Percentiles rank a stretch among this genome's conserved stretches.
Conservation (phyloP, 1,140 invertebrate genomes). For the Macrotrachela quadricornifera region DNA sequence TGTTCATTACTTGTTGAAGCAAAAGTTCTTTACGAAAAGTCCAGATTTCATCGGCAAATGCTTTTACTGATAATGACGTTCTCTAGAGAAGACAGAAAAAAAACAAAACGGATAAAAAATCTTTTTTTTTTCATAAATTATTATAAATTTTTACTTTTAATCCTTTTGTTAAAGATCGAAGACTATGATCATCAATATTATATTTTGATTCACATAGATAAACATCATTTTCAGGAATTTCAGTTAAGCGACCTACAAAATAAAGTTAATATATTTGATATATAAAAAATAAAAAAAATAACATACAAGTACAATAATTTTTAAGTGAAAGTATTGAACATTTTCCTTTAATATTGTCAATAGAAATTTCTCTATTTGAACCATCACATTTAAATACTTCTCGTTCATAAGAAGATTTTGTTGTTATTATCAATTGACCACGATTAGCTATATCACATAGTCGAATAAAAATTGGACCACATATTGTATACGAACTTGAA, state of each 20-base stretch:
- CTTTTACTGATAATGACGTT: constrained; percentile 52
- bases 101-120: neutral
- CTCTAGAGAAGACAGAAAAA: constrained; percentile 36
- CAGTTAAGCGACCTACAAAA: constrained; percentile 59
- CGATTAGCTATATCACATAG: too few species aligned
- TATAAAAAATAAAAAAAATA: too few species aligned
- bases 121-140: too few species aligned
- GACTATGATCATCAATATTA: constrained; percentile 53
- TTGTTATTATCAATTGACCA: too few species aligned
- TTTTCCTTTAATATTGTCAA: too few species aligned
- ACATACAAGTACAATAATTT: neutral
- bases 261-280: constrained; percentile 1
- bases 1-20: constrained; percentile 46
- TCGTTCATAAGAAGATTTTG: too few species aligned
- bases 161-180: constrained; percentile 40
- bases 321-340: too few species aligned
- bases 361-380: too few species aligned
- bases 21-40: constrained; percentile 47
- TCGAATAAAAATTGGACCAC: too few species aligned
- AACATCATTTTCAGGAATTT: constrained; percentile 71
- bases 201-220: constrained; percentile 81
- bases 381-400: too few species aligned
- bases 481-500: too few species aligned
- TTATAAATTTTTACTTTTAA: constrained; percentile 12
- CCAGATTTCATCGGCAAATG: constrained; percentile 77